Evolutionary conservation across 2,113 vertebrate species (phyloP).

Genomic region (Corythornis cristatus): DNA sequence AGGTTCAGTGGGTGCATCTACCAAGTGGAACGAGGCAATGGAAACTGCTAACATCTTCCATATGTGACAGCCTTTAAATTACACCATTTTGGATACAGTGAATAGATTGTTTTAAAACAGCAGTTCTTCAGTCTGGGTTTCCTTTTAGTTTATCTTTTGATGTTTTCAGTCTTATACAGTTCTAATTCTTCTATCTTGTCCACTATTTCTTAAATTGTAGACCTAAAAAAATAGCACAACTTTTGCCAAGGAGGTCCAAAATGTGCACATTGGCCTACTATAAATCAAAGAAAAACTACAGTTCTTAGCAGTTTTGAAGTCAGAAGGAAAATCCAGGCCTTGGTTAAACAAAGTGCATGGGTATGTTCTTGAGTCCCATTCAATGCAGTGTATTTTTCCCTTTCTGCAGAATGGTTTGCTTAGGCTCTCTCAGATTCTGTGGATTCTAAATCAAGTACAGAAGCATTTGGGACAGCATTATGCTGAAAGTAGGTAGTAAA

Average conservation of each 20-base stretch:
- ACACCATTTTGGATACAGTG: constrained; percentile 1
- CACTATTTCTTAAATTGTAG: not conserved
- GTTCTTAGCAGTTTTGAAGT: not conserved
- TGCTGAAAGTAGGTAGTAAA: not conserved
- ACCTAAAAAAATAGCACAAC: not conserved
- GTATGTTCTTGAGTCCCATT: not conserved
- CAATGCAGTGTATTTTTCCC: not conserved
- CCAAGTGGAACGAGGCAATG: constrained; percentile 49
- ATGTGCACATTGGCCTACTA: not conserved
- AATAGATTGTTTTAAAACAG: not conserved
- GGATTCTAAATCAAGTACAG: not conserved
- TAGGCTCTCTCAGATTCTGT: not conserved
- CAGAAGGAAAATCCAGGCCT: not conserved
- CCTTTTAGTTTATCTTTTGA: not conserved
- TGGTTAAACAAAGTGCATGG: not conserved
- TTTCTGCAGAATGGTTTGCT: not conserved
- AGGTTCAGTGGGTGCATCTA: constrained; percentile 45
- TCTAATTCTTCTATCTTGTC: not conserved
- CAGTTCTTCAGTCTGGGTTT: not conserved
- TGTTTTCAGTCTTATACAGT: not conserved
- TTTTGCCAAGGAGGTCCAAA: not conserved
- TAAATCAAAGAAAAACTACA: not conserved
- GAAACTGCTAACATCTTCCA: constrained; percentile 55
- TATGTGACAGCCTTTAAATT: constrained; percentile 39
- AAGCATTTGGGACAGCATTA: not conserved